These are phyloP conservation scores for Caenorhabditis panamensis DNA, from an alignment of 2,888 invertebrate genomes.

Conservation along the genomic window DNA sequence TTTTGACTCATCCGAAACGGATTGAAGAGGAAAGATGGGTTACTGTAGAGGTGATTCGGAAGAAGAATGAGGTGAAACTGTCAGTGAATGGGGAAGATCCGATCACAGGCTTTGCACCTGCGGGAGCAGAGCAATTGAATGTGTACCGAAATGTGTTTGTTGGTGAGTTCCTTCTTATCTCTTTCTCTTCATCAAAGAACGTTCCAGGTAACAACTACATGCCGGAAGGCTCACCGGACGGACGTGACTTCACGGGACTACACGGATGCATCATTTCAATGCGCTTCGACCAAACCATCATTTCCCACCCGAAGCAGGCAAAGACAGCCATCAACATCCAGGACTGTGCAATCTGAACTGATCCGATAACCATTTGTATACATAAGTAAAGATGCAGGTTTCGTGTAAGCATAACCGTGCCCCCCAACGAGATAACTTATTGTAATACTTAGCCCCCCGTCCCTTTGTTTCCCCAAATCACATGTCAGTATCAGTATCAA, in stretches of 20 bases:
- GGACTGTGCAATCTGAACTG: slow-evolving; percentile 61
- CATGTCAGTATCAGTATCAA: slow-evolving; percentile 9
- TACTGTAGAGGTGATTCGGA: slow-evolving; percentile 64
- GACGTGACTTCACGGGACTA: slow-evolving; percentile 52
- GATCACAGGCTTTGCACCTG: slow-evolving; percentile 62
- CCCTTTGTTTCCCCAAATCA: background rate
- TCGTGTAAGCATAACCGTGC: slow-evolving; percentile 35
- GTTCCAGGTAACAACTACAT: slow-evolving; percentile 51
- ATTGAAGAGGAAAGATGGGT: slow-evolving; percentile 65
- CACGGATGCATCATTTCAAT: slow-evolving; percentile 62
- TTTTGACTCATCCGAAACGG: slow-evolving; percentile 64
- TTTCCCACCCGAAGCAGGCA: slow-evolving; percentile 66
- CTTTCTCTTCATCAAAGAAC: too few relatives aligned
- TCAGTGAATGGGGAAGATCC: slow-evolving; percentile 68
- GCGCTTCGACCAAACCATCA: slow-evolving; percentile 59
- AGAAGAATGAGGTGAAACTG: slow-evolving; percentile 51
- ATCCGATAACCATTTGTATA: slow-evolving; percentile 5
- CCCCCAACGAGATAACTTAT: slow-evolving; percentile 39
- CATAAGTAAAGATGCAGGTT: slow-evolving; percentile 35
- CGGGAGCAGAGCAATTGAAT: slow-evolving; percentile 70
- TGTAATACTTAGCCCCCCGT: background rate
- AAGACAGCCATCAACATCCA: slow-evolving; percentile 66
- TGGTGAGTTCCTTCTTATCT: too few relatives aligned
- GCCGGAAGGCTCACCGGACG: slow-evolving; percentile 24
- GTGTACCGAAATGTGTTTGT: slow-evolving; percentile 69